Percentiles rank a stretch among this genome's conserved stretches.
Evolutionary conservation across 1,140 invertebrate species (phyloP).

Genomic region (Trichomalopsis sarcophagae): DNA sequence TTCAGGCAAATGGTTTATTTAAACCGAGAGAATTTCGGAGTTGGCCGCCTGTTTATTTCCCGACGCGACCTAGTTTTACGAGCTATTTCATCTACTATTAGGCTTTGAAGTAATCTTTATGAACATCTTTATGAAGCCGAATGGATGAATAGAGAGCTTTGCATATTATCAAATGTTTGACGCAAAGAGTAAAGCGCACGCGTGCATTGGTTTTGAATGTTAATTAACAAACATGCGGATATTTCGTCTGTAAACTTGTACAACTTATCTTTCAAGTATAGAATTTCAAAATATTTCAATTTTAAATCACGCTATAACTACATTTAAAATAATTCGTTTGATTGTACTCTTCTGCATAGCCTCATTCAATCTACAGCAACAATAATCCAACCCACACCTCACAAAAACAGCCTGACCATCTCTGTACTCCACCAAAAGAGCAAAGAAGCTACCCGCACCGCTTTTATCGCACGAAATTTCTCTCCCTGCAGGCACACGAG

Average conservation of each 20-base stretch:
- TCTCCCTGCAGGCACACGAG: conserved; percentile 25
- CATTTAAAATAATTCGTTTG: too few species aligned
- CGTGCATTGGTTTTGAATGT: too few species aligned
- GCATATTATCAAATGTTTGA: not conserved
- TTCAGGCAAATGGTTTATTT: conserved; percentile 22
- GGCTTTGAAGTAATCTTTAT: conserved; percentile 18
- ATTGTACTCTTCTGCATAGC: too few species aligned
- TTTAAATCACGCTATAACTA: too few species aligned
- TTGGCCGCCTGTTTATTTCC: not conserved
- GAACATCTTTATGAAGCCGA: not conserved
- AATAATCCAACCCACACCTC: too few species aligned
- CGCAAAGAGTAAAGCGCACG: too few species aligned
- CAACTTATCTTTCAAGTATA: too few species aligned
- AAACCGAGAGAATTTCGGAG: not conserved
- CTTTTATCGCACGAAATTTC: not conserved
- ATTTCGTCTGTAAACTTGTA: too few species aligned
- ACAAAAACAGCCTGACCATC: not conserved
- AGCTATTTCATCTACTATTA: not conserved
- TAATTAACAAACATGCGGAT: too few species aligned
- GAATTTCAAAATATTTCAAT: too few species aligned
- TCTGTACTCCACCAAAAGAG: not conserved
- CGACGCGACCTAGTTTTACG: not conserved
- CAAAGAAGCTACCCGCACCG: not conserved
- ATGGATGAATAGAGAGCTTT: not conserved
- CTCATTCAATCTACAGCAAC: not conserved